Percentiles rank a stretch among this genome's conserved stretches.
Evolutionary conservation across 1,140 invertebrate species (phyloP).

Genomic region (Brachionus rubens): DNA sequence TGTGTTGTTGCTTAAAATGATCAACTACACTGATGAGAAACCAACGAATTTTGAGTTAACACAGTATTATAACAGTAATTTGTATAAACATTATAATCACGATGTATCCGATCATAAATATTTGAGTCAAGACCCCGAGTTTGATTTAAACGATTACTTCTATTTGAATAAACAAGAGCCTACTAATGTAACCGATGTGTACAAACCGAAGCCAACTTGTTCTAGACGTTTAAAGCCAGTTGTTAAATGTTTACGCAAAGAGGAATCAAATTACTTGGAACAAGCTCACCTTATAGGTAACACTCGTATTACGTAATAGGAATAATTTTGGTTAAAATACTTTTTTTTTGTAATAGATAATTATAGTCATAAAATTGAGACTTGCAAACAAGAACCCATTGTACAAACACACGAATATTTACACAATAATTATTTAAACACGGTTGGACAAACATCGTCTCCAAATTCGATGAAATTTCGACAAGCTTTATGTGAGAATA

Average conservation of each 20-base stretch:
- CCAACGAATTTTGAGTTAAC: neutral
- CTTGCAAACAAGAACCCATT: neutral
- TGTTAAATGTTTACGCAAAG: neutral
- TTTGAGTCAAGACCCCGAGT: neutral
- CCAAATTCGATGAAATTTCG: no score
- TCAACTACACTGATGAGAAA: constrained; percentile 22
- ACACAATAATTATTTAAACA: neutral
- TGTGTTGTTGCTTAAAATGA: constrained; percentile 12
- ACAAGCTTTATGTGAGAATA: no score
- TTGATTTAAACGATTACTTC: constrained; percentile 12
- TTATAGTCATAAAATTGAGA: neutral
- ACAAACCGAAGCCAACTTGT: neutral
- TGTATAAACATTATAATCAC: neutral
- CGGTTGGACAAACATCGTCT: neutral
- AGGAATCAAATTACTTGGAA: neutral
- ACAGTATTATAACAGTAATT: neutral
- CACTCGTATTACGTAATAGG: neutral
- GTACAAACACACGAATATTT: neutral
- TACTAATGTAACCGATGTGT: no score
- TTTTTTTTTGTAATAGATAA: neutral
- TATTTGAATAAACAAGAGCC: neutral
- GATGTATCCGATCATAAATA: neutral
- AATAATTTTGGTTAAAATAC: neutral
- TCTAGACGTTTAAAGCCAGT: neutral
- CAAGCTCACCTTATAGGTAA: neutral